These are phyloP conservation scores for Craseonycteris thonglongyai DNA, from an alignment of 2,113 vertebrate species.

Conservation along the genomic window DNA sequence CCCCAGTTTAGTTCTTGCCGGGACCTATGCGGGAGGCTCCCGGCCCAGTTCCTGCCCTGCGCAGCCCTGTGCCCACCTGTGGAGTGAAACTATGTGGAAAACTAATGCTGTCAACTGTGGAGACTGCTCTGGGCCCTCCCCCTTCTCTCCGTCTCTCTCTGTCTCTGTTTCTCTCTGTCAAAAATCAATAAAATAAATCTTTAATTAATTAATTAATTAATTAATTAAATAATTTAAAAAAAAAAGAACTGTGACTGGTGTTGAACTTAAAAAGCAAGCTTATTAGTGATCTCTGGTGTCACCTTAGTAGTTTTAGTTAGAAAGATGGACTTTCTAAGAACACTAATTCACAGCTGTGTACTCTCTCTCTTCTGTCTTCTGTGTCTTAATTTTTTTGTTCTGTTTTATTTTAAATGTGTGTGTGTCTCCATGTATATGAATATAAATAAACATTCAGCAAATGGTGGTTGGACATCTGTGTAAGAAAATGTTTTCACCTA, in stretches of 20 bases:
- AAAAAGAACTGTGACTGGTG: background rate
- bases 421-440: background rate
- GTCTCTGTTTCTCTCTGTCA: too few relatives aligned
- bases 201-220: too few relatives aligned
- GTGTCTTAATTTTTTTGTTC: background rate
- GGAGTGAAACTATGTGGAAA: too few relatives aligned
- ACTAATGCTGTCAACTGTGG: too few relatives aligned
- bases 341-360: background rate
- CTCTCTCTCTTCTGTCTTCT: background rate
- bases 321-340: background rate
- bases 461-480: background rate
- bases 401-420: background rate
- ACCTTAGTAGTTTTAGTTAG: background rate
- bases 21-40: too few relatives aligned
- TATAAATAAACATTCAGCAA: background rate
- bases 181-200: too few relatives aligned
- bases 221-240: too few relatives aligned
- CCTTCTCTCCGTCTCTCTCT: too few relatives aligned
- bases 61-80: too few relatives aligned
- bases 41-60: too few relatives aligned
- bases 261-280: constrained; percentile 14
- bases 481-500: background rate
- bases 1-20: too few relatives aligned
- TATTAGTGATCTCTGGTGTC: background rate
- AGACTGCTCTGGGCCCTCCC: too few relatives aligned